Evolutionary conservation across 2,113 vertebrate genomes (phyloP), one percentile per base, ranked within the genome.

Genomic region (Corythornis vintsioides): DNA sequence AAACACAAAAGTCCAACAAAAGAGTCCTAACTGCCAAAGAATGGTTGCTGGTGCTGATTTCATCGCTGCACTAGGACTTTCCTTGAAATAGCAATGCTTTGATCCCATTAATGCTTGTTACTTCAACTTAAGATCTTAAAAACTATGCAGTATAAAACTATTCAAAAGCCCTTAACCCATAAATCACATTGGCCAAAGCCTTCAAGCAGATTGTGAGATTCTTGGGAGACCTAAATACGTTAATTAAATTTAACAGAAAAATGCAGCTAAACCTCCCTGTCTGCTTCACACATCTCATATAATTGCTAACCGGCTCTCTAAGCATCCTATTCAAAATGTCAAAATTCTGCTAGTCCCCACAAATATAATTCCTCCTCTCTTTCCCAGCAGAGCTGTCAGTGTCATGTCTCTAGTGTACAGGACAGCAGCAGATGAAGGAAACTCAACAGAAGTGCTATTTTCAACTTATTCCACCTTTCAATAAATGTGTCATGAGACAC

Each of bases 191-290:
- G 47, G 63, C 83, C 91, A 89, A 96, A 85, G 59, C 69, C 64
- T 93, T 90, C 81, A 89, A 69, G 78, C 19, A 69, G 50, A 80
- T 7, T 67, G 64, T 38, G n/a, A 83, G 59, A 91, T 43, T 86
- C 79, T 74, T 81, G 67, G 47, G 67, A 94, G 42, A 92, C 65
- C 60, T 90, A 93, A 87, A 90, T 42, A 88, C 29, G 61, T 91
- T 79, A 60, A 90, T 88, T 81, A 79, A 43, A 88, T 75, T 83
- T 89, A 89, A 69, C 7, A 77, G 75, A 92, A 95, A 95, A 89
- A 89, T 10, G 24, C 40, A 66, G 67, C 35, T 87, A 88, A 89
- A 74, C 28, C 35, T 88, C 57, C 59, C 15, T 28, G 60, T 83
- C 35, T 74, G 52, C 87, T 83, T 85, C 57, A 59, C 19, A 28